These are phyloP conservation scores for Tichodroma muraria DNA, from an alignment of 2,113 vertebrate genomes.

Conservation along the genomic window DNA sequence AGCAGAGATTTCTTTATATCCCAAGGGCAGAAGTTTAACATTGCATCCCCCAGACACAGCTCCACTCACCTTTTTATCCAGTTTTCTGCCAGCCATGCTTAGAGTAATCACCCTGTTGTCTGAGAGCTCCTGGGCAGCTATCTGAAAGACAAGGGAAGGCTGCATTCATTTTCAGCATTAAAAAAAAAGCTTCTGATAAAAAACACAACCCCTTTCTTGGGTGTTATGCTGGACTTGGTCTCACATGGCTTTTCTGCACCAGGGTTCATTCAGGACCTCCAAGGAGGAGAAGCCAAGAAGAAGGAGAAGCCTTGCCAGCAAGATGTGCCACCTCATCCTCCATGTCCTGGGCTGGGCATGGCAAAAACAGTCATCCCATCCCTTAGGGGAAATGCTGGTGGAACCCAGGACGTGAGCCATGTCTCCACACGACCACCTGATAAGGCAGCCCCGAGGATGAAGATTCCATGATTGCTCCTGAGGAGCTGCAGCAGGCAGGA, in stretches of 20 bases:
- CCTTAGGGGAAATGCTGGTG: neutral
- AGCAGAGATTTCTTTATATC: neutral
- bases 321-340: neutral
- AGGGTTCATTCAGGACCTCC: neutral
- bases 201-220: neutral
- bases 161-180: neutral
- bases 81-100: slow-evolving; percentile 89
- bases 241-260: neutral
- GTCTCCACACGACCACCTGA: fast-evolving
- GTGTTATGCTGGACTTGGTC: neutral
- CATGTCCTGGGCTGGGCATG: fast-evolving
- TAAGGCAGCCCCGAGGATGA: fast-evolving
- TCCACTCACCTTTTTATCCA: slow-evolving; percentile 93
- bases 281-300: neutral
- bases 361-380: neutral
- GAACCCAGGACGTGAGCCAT: neutral
- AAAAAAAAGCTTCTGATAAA: neutral
- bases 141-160: slow-evolving; percentile 69
- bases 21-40: neutral
- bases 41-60: neutral
- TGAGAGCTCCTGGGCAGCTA: slow-evolving; percentile 94
- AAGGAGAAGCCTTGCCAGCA: neutral
- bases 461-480: neutral
- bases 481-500: neutral
- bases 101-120: slow-evolving; percentile 97